These are phyloP conservation scores for Euwallacea fornicatus DNA, from an alignment of 1,140 invertebrate genomes.

Conservation along the genomic window DNA sequence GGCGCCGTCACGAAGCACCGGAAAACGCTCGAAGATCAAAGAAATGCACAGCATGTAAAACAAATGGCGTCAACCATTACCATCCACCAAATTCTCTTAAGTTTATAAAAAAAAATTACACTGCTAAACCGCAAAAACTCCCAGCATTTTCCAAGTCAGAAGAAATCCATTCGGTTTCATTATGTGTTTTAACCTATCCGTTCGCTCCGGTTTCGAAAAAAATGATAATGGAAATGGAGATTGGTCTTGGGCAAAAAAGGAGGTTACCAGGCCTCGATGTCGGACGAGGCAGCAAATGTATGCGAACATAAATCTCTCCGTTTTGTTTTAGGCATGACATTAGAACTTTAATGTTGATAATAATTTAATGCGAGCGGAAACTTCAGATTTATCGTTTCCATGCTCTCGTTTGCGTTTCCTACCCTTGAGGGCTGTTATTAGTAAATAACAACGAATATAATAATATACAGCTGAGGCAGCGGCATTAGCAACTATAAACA, in stretches of 20 bases:
- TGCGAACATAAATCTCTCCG: background rate
- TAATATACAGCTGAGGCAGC: too few relatives aligned
- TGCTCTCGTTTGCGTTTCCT: too few relatives aligned
- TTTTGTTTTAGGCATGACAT: background rate
- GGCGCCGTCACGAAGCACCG: background rate
- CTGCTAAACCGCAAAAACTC: background rate
- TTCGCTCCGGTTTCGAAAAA: slow-evolving; percentile 21
- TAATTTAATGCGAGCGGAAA: too few relatives aligned
- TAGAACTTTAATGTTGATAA: background rate
- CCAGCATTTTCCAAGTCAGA: slow-evolving; percentile 4
- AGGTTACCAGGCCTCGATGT: slow-evolving; percentile 22
- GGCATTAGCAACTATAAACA: too few relatives aligned
- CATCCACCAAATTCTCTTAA: too few relatives aligned
- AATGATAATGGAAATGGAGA: slow-evolving; percentile 17
- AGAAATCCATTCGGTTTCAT: slow-evolving; percentile 20
- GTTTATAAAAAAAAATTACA: too few relatives aligned
- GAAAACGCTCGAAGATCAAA: background rate
- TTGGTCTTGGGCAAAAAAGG: slow-evolving; percentile 22
- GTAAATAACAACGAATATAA: too few relatives aligned
- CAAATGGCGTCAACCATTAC: background rate
- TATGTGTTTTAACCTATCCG: slow-evolving; percentile 15
- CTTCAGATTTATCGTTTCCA: too few relatives aligned
- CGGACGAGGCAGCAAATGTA: background rate
- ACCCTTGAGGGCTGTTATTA: too few relatives aligned
- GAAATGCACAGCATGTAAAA: background rate